These are phyloP conservation scores for Trichopria drosophilae DNA, from an alignment of 2,888 invertebrate genomes.

Conservation along the genomic window DNA sequence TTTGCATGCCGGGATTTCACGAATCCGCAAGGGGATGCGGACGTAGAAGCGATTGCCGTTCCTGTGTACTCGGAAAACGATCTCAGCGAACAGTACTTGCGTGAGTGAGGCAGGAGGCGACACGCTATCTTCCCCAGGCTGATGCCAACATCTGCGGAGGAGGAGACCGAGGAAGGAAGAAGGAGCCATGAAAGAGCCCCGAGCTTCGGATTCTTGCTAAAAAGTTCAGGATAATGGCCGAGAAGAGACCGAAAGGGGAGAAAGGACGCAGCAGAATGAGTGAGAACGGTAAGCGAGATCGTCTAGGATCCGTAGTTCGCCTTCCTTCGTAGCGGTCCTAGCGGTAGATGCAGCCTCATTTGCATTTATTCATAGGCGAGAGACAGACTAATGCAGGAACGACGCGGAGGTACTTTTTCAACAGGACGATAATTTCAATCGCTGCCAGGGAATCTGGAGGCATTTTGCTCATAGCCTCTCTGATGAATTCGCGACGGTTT, in stretches of 20 bases:
- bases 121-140: conserved; percentile 30
- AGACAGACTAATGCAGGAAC: too few relatives aligned
- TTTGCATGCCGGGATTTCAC: conserved; percentile 25
- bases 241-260: conserved; percentile 15
- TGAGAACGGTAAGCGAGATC: conserved; percentile 36
- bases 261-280: conserved; percentile 9
- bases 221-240: conserved; percentile 6
- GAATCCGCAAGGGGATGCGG: conserved; percentile 15
- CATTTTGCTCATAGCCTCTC: too few relatives aligned
- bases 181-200: conserved; percentile 22
- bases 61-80: conserved; percentile 16
- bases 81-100: conserved; percentile 17
- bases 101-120: conserved; percentile 22
- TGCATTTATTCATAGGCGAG: conserved; percentile 41
- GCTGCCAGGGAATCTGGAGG: too few relatives aligned
- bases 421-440: too few relatives aligned
- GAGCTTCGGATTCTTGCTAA: conserved; percentile 14
- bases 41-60: conserved; percentile 27
- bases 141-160: conserved; percentile 16
- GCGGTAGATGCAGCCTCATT: conserved; percentile 53
- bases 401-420: too few relatives aligned
- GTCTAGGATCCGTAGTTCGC: too few relatives aligned
- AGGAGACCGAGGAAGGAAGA: conserved; percentile 19
- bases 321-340: conserved; percentile 49
- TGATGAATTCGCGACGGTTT: too few relatives aligned